Evolutionary conservation across 2,888 invertebrate species (phyloP), one percentile per base, ranked within the genome.

Genomic region (Zhengitettix transpicula): DNA sequence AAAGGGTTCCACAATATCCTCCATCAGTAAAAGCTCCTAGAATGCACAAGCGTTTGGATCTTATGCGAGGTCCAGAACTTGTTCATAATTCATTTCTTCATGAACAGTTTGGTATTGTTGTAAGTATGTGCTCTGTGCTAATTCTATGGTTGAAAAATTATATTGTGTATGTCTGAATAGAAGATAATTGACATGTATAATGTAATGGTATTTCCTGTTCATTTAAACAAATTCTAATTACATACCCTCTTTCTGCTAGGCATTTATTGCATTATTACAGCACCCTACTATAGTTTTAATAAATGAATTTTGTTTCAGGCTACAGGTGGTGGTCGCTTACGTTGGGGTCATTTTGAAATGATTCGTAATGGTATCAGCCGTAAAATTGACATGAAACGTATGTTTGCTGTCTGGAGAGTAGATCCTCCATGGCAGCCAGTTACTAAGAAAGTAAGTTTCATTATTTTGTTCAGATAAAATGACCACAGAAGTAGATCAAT

Each of bases 351-450:
- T 72, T 85, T 90, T 71, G 96, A 98, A 76, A 87, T 92, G 85
- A 80, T 92, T 40, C 84, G 98, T 70, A 73, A 87, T 47, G 76
- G 78, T 1, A 73, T 97, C 41, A 85, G 88, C 60, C 79, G 88
- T 56, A 85, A 87, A 68, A 79, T 98, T 68, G 86, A 95, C 67
- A 73, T 79, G 17, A 82, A 79, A 64, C 81, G 83, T 67, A 91
- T 90, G 86, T 99, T 97, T 78, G 93, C 95, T 0, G 77, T 92
- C 42, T 99, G 97, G 96, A 78, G 99, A 67, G 77, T 99, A 0
- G 93, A 94, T 67, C 77, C 92, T 0, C 96, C 97, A 0, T 99
- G 98, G 98, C 94, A 97, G 69, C 89, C 98, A 0, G 75, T 95
- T 11, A 90, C 92, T 0, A 91, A 87, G 72, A 90, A 90, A 71